A percentile compares a stretch with the other conserved stretches of the same genome.
These are phyloP conservation scores for Nymphalis io DNA, from an alignment of 1,140 invertebrate species.

Conservation along the genomic window DNA sequence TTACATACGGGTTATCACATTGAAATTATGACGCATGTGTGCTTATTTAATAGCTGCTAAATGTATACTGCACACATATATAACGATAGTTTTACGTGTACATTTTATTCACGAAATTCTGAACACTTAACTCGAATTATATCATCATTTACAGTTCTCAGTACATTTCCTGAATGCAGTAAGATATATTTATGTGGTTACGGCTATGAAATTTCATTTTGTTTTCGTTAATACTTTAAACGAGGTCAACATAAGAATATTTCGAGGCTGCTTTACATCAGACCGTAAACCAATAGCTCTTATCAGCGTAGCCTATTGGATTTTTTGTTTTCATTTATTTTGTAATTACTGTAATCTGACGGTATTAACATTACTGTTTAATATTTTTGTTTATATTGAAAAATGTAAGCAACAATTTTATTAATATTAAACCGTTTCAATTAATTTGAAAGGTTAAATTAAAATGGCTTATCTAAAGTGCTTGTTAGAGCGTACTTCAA, in stretches of 20 bases:
- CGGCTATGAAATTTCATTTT: slow-evolving; percentile 12
- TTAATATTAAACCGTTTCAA: too few relatives aligned
- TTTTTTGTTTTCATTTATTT: neutral
- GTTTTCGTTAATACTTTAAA: slow-evolving; percentile 12
- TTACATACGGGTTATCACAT: neutral
- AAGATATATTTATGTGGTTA: slow-evolving; percentile 2
- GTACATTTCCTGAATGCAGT: neutral
- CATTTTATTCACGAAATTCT: slow-evolving; percentile 18
- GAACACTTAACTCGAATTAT: slow-evolving; percentile 19
- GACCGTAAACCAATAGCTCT: neutral
- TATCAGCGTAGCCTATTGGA: neutral
- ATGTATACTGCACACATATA: slow-evolving; percentile 10
- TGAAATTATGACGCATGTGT: slow-evolving; percentile 6
- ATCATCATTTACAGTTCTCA: slow-evolving; percentile 8
- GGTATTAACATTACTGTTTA: too few relatives aligned
- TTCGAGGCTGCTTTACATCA: neutral
- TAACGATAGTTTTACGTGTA: slow-evolving; percentile 11
- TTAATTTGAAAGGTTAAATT: too few relatives aligned
- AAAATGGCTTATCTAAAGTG: too few relatives aligned
- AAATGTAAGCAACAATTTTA: too few relatives aligned
- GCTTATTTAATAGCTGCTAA: slow-evolving; percentile 25
- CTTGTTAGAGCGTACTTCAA: too few relatives aligned
- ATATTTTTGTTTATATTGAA: too few relatives aligned
- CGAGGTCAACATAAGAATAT: slow-evolving; percentile 9
- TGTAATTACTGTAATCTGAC: neutral